phyloP scores from a whole-genome alignment of 2,113 vertebrate species.

The Percopsis transmontana region DNA sequence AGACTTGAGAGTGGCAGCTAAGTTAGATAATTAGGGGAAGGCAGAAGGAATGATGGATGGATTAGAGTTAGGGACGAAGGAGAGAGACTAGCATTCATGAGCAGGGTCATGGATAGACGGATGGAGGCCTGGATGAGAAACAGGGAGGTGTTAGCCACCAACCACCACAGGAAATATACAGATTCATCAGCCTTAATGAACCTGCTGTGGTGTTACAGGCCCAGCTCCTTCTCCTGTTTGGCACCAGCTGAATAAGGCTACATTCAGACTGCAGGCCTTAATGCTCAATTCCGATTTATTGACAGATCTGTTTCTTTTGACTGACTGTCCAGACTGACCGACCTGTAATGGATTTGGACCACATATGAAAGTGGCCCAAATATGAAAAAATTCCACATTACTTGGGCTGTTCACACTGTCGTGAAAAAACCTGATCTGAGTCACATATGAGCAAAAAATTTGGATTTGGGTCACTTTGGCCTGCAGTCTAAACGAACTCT shows the following conservation, averaged over 20 bases:
- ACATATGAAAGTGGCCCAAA: too few species aligned
- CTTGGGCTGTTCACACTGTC: too few species aligned
- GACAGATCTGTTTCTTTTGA: too few species aligned
- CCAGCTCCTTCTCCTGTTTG: neutral
- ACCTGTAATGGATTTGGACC: too few species aligned
- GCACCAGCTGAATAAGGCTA: neutral
- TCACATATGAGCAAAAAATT: too few species aligned
- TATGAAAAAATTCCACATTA: too few species aligned
- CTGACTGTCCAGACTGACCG: too few species aligned
- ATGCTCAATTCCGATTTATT: too few species aligned
- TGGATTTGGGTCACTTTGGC: too few species aligned
- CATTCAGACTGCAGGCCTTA: too few species aligned
- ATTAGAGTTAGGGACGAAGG: slow-evolving; percentile 25
- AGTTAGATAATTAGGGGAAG: slow-evolving; percentile 54
- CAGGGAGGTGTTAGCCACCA: slow-evolving; percentile 5
- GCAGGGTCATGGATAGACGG: slow-evolving; percentile 16
- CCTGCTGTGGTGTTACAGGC: slow-evolving; percentile 10
- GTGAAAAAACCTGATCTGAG: too few species aligned
- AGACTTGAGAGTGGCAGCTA: slow-evolving; percentile 26
- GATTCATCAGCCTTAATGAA: slow-evolving; percentile 13
- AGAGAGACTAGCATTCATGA: slow-evolving; percentile 23
- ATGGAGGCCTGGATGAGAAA: slow-evolving; percentile 3
- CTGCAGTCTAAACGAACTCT: neutral
- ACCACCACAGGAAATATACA: slow-evolving; percentile 12
- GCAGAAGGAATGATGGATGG: slow-evolving; percentile 52